Evolutionary conservation across 2,113 vertebrate genomes (phyloP), one percentile per base, ranked within the genome.

Genomic region (Dermatemys mawii): DNA sequence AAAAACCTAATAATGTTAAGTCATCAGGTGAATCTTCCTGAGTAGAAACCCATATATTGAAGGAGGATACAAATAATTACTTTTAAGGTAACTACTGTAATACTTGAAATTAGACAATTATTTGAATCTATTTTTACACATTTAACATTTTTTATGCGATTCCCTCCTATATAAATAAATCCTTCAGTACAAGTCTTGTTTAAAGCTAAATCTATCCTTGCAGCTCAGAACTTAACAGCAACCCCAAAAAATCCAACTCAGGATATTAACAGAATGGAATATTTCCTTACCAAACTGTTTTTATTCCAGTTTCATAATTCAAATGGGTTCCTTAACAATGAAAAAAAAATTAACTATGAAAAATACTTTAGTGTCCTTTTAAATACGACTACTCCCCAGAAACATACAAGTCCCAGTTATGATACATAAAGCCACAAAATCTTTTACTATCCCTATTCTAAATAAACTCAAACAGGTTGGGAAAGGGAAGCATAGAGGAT

Each of bases 371-470:
- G 50, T 86, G 73, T 21, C 49, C 83, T 86, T 73, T 93, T 1
- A 91, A 88, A 75, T 26, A 75, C 70, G 88, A 87, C 54, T 46
- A 78, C 29, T 91, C 22, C 57, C 49, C 1, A 16, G 44, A 81
- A 38, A 76, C 82, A 93, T 89, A 91, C 14, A 70, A 82, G 76
- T n/a, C 22, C 92, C 5, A 55, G 89, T 90, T 87, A 91, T 83
- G 13, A 11, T 76, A 46, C 84, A 81, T 78, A 44, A 85, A 76
- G 93, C 55, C 38, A 85, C 48, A 80, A 92, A 93, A 79, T 44
- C 24, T 44, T 75, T 44, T 67, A 24, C 70, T 44, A 26, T 6
- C 24, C 24, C 63, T 26, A 38, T 49, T 51, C 91, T 79, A 94
- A 92, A 95, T 48, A 88, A 87, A 32, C 60, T 87, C 70, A 79